A percentile compares a stretch with the other conserved stretches of the same genome.
Conservation (phyloP, 2,888 invertebrate species). For the Gerris lacustris region DNA sequence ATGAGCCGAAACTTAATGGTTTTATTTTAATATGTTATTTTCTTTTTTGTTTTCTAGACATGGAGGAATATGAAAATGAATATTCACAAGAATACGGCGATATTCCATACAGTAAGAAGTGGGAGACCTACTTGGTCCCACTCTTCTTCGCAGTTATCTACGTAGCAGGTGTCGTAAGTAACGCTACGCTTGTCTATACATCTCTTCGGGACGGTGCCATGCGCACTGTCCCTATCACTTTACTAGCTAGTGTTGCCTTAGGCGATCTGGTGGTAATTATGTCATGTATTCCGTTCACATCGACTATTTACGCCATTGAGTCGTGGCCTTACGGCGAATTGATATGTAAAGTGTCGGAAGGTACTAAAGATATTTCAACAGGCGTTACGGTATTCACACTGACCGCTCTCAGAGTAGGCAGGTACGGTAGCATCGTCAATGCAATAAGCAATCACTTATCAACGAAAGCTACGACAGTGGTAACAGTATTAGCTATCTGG, state of each 20-base stretch:
- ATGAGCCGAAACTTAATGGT: neutral
- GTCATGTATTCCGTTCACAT: slow-evolving; percentile 71
- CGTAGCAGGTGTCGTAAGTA: slow-evolving; percentile 75
- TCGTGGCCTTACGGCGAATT: slow-evolving; percentile 80
- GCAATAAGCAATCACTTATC: slow-evolving; percentile 51
- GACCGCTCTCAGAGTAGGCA: slow-evolving; percentile 71
- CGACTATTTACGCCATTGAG: slow-evolving; percentile 70
- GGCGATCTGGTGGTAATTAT: slow-evolving; percentile 57
- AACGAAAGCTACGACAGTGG: slow-evolving; percentile 41
- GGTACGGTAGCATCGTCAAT: slow-evolving; percentile 80
- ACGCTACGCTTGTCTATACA: slow-evolving; percentile 73
- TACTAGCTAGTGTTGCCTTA: slow-evolving; percentile 39
- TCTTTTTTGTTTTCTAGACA: neutral
- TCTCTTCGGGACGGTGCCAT: slow-evolving; percentile 71
- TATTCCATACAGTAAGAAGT: slow-evolving; percentile 58
- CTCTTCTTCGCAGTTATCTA: slow-evolving; percentile 73
- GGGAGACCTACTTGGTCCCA: slow-evolving; percentile 79
- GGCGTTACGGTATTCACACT: slow-evolving; percentile 83
- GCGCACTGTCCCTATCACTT: slow-evolving; percentile 83
- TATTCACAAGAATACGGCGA: slow-evolving; percentile 43
- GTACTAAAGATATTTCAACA: slow-evolving; percentile 70
- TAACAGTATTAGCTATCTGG: slow-evolving; percentile 69
- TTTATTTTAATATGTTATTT: neutral
- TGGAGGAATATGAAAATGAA: too few relatives aligned
- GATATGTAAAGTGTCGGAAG: slow-evolving; percentile 70